These are phyloP conservation scores for Heterochromis multidens DNA, from an alignment of 2,113 vertebrate species.

Conservation along the genomic window DNA sequence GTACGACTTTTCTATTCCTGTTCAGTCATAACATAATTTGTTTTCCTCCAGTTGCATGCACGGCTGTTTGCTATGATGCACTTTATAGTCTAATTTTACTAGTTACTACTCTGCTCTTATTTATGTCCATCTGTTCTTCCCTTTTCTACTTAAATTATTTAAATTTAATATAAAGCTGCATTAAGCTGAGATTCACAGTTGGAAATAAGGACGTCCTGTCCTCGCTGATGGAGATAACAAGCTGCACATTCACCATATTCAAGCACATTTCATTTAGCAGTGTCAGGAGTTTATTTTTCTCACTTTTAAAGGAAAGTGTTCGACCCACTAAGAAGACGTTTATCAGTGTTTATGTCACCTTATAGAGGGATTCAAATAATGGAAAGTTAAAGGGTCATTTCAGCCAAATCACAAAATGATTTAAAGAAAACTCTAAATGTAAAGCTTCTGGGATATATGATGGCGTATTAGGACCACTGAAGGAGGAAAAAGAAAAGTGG, in stretches of 20 bases:
- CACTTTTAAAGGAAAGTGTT: neutral
- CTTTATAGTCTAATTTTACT: slow-evolving; percentile 40
- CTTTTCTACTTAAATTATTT: slow-evolving; percentile 13
- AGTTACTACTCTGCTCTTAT: slow-evolving; percentile 7
- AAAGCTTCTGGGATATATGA: neutral
- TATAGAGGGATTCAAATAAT: neutral
- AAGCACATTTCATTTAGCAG: neutral
- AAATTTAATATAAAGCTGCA: slow-evolving; percentile 33
- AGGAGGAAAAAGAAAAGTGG: too few relatives aligned
- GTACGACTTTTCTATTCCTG: slow-evolving; percentile 45
- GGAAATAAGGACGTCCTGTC: neutral
- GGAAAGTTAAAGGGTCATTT: neutral
- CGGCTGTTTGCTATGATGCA: slow-evolving; percentile 22
- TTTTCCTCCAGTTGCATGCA: slow-evolving; percentile 30
- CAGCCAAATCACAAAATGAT: neutral
- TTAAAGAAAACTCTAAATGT: neutral
- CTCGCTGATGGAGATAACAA: neutral
- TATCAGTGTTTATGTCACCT: neutral
- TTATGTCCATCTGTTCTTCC: slow-evolving; percentile 5
- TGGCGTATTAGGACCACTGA: neutral
- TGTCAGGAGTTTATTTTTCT: neutral
- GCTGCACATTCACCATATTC: neutral
- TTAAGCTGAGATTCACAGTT: neutral
- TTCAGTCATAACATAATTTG: slow-evolving; percentile 7
- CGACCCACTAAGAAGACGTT: neutral